Evolutionary conservation across 64 coral and sea anemone species (phyloP).

Genomic region (Exaiptasia diaphana): DNA sequence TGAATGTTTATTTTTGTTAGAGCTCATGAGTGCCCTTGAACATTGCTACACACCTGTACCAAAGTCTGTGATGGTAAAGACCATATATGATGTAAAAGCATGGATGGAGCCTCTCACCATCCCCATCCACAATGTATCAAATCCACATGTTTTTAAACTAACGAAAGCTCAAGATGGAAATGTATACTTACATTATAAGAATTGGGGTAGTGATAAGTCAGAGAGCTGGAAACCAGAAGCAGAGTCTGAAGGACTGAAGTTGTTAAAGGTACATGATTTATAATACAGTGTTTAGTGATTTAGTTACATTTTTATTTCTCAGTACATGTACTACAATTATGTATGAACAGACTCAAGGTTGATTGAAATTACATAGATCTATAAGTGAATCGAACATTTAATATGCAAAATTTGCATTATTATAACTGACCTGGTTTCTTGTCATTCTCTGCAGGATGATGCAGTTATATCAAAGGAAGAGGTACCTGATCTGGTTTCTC

Average conservation of each 20-base stretch:
- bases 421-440: no score
- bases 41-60: conserved; percentile 32
- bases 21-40: conserved; percentile 18
- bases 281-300: no score
- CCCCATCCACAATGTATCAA: conserved; percentile 7
- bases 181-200: conserved; percentile 39
- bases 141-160: conserved; percentile 37
- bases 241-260: background rate
- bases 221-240: conserved; percentile 25
- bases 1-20: no score
- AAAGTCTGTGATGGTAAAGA: background rate
- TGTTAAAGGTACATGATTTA: conserved; percentile 19
- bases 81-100: conserved; percentile 8
- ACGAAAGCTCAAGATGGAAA: conserved; percentile 42
- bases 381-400: no score
- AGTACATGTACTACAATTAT: no score
- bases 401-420: no score
- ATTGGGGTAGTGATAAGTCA: conserved; percentile 24
- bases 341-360: no score
- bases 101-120: background rate
- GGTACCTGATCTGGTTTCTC: conserved; percentile 16
- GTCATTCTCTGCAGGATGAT: no score
- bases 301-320: no score
- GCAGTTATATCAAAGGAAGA: background rate
- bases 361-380: no score